Evolutionary conservation across 2,797 vertebrate species (phyloP).

Genomic region (Pangasius djambal): DNA sequence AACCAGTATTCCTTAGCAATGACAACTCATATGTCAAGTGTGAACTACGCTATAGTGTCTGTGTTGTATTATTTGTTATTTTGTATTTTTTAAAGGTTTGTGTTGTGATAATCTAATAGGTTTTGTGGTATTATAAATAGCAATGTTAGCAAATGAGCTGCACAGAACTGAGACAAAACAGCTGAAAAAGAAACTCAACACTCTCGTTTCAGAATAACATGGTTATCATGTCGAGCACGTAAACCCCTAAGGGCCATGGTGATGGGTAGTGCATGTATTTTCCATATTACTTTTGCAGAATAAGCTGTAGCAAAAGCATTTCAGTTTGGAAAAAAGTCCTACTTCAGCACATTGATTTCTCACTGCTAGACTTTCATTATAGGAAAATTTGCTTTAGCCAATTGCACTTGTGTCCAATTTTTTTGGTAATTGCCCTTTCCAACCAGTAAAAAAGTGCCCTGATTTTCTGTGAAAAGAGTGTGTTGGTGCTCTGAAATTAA

Average conservation of each 20-base stretch:
- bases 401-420: background rate
- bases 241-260: background rate
- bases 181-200: constrained; percentile 18
- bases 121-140: constrained; percentile 18
- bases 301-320: constrained; percentile 9
- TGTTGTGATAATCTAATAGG: background rate
- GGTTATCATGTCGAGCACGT: background rate
- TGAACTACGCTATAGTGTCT: background rate
- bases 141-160: constrained; percentile 40
- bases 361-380: background rate
- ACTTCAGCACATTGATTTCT: background rate
- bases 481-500: constrained; percentile 16
- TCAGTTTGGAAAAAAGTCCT: background rate
- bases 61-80: background rate
- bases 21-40: background rate
- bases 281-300: background rate
- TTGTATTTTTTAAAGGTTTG: background rate
- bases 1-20: background rate
- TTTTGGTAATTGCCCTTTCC: background rate
- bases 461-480: constrained; percentile 27
- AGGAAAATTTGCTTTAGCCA: background rate
- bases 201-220: constrained; percentile 40
- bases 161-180: constrained; percentile 13
- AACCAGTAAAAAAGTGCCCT: background rate
- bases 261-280: background rate